Base-by-base conservation (phyloP, 2,888 invertebrate species). In the Syrphus vitripennis region DNA sequence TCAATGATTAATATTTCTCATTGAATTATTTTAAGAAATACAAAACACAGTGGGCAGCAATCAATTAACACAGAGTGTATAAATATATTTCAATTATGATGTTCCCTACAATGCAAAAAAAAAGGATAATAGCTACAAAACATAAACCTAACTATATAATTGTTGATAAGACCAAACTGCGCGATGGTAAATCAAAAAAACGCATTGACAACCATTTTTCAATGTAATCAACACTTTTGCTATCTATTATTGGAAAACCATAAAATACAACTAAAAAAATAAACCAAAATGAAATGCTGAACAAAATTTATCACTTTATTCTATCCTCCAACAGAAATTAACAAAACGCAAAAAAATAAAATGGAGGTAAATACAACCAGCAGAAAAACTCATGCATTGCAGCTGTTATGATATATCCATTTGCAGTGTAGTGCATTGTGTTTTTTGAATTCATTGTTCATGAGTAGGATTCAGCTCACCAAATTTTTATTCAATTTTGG, bases 401-500 rank as follows among this genome's bases (percentile, higher is more conserved):
- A 67, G 48, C 67, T 67, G 67, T 67, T 67, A 50, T 34, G 31
- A 16, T 19, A 16, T 19, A 77, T 77, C 59, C 50, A 50, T 77
- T 77, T 69, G 37, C 48, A 37, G 14, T 37, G 24, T 37, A 37
- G 50, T 10, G 50, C 67, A 67, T 70, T 45, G 26, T 42, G 34
- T 53, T 42, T 53, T 42, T 31, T 29, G 31, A 55, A 53, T 40
- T 16, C 40, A 69, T 69, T 69, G 37, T 70, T 50, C 19, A 59
- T 26, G 40, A 42, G 26, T 16, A 19, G 34, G 26, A 45, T 4
- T 37, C 55, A 2, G 50, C 34, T 50, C 48, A 59, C 59, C 57
- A 37, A 69, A 59, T 26, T 61, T 77, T 77, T 77, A 50, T 31
- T 37, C 61, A 70, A 70, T 71, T 63, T 55, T 21, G 9, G 40